A percentile compares a stretch with the other conserved stretches of the same genome.
Conservation (phyloP, 2,113 vertebrate species). For the Cyprinodon tularosa region DNA sequence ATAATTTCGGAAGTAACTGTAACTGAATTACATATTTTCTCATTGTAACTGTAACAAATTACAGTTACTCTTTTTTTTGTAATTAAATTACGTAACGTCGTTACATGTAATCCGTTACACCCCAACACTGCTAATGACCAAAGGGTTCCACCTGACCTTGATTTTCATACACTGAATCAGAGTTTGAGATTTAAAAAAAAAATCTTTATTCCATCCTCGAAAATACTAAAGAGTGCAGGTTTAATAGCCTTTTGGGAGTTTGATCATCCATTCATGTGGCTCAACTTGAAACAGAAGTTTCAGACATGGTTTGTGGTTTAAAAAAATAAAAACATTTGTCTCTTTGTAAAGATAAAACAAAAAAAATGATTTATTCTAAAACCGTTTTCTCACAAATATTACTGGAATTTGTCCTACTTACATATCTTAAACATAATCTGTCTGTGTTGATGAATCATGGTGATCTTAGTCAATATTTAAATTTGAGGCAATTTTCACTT, state of each 20-base stretch:
- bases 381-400: background rate
- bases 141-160: background rate
- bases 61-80: no score
- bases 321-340: background rate
- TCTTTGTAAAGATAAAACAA: background rate
- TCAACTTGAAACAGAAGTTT: background rate
- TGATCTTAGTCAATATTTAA: background rate
- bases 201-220: no score
- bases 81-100: no score
- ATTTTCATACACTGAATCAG: background rate
- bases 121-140: background rate
- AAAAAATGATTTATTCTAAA: background rate
- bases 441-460: background rate
- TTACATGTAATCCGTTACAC: no score
- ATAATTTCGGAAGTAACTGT: no score
- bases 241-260: background rate
- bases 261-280: background rate
- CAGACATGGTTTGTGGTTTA: background rate
- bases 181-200: no score
- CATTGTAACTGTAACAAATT: no score
- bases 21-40: no score
- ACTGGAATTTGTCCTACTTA: background rate
- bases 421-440: background rate
- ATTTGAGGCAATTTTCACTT: background rate
- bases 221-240: background rate